Conservation (phyloP, 2,888 invertebrate genomes). For the Pollenia griseotomentosa region DNA sequence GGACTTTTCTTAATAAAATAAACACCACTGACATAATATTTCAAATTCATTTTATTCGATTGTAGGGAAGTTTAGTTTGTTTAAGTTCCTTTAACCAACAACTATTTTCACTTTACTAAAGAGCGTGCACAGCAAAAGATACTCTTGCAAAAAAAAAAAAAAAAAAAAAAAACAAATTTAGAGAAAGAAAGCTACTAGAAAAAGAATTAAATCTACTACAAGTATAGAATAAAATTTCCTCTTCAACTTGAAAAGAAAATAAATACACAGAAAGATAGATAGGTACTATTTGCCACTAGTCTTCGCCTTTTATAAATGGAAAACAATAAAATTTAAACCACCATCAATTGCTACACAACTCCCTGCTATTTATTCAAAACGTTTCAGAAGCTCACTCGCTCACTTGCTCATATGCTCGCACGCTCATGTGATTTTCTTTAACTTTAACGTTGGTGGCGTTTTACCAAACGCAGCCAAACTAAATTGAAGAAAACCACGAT, state of each 20-base stretch:
- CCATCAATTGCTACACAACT: conserved; percentile 48
- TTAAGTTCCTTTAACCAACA: conserved; percentile 14
- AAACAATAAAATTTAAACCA: conserved; percentile 69
- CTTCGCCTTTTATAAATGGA: conserved; percentile 55
- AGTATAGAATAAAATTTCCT: not conserved
- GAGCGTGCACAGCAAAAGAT: not conserved
- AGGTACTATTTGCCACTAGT: conserved; percentile 15
- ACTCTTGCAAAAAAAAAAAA: not conserved
- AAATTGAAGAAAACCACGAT: conserved; percentile 51
- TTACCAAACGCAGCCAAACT: conserved; percentile 7
- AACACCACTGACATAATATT: conserved; percentile 54
- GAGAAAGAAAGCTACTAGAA: not conserved
- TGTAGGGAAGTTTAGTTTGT: not conserved
- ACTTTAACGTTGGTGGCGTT: not conserved
- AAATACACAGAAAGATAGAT: not conserved
- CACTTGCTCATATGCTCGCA: not conserved
- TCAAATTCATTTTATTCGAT: conserved; percentile 26
- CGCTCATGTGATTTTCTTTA: not conserved
- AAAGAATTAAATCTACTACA: not conserved
- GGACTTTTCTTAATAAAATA: conserved; percentile 8
- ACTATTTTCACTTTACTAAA: conserved; percentile 13
- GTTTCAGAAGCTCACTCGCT: conserved; percentile 1
- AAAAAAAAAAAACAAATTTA: not conserved
- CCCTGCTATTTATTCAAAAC: conserved; percentile 7
- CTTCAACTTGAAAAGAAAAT: not conserved